Evolutionary conservation across 2,888 invertebrate genomes (phyloP).

Genomic region (Thymelicus sylvestris): DNA sequence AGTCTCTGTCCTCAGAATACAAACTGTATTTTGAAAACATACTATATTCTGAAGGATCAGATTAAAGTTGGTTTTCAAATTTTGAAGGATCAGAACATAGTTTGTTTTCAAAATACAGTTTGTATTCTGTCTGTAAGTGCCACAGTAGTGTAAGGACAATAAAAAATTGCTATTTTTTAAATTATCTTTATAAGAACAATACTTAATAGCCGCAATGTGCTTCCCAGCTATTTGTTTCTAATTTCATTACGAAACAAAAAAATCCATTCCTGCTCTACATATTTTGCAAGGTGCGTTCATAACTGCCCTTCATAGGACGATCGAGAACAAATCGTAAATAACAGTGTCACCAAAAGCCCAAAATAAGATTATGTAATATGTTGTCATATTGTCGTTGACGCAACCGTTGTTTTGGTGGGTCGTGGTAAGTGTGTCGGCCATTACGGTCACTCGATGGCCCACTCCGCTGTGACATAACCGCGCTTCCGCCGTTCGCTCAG

Average conservation of each 20-base stretch:
- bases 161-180: no score
- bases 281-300: slow-evolving; percentile 24
- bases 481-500: slow-evolving; percentile 73
- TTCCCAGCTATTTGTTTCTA: not conserved
- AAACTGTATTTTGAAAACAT: no score
- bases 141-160: no score
- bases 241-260: slow-evolving; percentile 3
- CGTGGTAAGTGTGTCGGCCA: slow-evolving; percentile 80
- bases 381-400: slow-evolving; percentile 73
- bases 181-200: no score
- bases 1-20: no score
- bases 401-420: slow-evolving; percentile 79
- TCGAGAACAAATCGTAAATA: slow-evolving; percentile 35
- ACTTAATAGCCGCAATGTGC: not conserved
- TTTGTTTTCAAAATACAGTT: no score
- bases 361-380: slow-evolving; percentile 68
- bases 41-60: no score
- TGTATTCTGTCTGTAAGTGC: no score
- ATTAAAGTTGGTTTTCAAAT: no score
- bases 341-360: slow-evolving; percentile 56
- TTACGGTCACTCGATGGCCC: slow-evolving; percentile 81
- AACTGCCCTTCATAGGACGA: slow-evolving; percentile 9
- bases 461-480: slow-evolving; percentile 76
- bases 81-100: no score
- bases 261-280: slow-evolving; percentile 8